A percentile compares a stretch with the other conserved stretches of the same genome.
Evolutionary conservation across 1,140 invertebrate genomes (phyloP).

Genomic region (Steinernema khuongi): DNA sequence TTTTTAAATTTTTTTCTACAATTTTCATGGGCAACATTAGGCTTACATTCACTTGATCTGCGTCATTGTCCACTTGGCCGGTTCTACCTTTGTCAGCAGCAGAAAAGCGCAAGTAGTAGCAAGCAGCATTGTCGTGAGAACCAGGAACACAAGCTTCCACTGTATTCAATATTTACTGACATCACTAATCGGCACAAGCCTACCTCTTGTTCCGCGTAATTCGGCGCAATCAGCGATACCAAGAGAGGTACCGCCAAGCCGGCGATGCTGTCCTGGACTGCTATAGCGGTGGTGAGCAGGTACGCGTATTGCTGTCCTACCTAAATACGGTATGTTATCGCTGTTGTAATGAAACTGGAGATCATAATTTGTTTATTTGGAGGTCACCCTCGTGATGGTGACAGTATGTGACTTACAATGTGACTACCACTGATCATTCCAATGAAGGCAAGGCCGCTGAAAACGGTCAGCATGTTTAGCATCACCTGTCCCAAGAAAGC

Average conservation of each 20-base stretch:
- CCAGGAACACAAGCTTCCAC: neutral
- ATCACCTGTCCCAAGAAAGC: neutral
- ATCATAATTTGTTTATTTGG: too few species aligned
- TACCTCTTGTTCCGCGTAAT: neutral
- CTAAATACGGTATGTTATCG: too few species aligned
- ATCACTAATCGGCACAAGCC: neutral
- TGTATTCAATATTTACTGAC: neutral
- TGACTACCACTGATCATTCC: neutral
- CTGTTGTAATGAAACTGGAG: too few species aligned
- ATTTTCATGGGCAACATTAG: too few species aligned
- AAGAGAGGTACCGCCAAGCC: neutral
- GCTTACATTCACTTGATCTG: too few species aligned
- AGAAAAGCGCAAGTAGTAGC: neutral
- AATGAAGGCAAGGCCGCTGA: neutral
- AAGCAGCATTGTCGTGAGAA: neutral
- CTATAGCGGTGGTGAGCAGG: neutral
- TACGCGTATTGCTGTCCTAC: neutral
- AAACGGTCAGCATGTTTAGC: neutral
- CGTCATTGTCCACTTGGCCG: neutral
- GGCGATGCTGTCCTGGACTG: neutral
- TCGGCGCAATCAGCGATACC: neutral
- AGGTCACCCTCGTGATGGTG: neutral
- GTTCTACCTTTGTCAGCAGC: neutral
- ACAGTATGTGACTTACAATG: neutral
- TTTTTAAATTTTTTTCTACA: too few species aligned